A percentile compares a stretch with the other conserved stretches of the same genome.
Evolutionary conservation across 2,888 invertebrate species (phyloP).

Genomic region (Diaprepes abbreviatus): DNA sequence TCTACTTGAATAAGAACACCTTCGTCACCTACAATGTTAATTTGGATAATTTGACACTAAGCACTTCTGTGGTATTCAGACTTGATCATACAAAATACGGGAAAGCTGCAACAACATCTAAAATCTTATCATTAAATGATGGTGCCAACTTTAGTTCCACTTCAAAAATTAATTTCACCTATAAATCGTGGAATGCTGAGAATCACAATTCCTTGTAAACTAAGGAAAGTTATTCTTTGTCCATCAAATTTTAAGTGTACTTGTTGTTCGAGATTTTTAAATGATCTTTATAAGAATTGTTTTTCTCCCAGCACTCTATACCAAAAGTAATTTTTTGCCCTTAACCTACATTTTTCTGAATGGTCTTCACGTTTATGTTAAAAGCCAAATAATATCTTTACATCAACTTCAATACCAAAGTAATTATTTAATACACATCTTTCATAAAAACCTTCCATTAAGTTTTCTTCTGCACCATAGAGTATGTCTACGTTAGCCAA

Average conservation of each 20-base stretch:
- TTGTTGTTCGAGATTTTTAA: constrained; percentile 94
- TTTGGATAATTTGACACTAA: constrained; percentile 95
- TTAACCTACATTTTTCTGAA: constrained; percentile 94
- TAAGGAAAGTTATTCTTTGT: constrained; percentile 93
- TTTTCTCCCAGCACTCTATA: constrained; percentile 86
- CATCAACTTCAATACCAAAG: constrained; percentile 98
- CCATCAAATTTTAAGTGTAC: constrained; percentile 97
- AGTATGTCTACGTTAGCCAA: constrained; percentile 96
- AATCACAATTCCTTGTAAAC: constrained; percentile 96
- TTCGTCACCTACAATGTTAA: constrained; percentile 92
- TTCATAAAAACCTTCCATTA: constrained; percentile 91
- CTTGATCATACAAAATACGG: constrained; percentile 94
- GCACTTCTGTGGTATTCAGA: constrained; percentile 97
- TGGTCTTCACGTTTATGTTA: constrained; percentile 96
- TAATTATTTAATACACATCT: constrained; percentile 99
- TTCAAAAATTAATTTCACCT: constrained; percentile 99
- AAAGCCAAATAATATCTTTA: constrained; percentile 96
- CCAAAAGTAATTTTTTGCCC: constrained; percentile 98
- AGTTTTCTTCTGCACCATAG: constrained; percentile 92
- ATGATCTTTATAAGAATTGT: constrained; percentile 89
- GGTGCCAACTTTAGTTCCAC: constrained; percentile 92
- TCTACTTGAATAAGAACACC: constrained; percentile 97
- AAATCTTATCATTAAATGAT: constrained; percentile 94
- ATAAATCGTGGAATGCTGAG: constrained; percentile 97
- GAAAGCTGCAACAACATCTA: constrained; percentile 98